Evolutionary conservation across 2,113 vertebrate species (phyloP), one percentile per base, ranked within the genome.

Genomic region (Argyrosomus japonicus): DNA sequence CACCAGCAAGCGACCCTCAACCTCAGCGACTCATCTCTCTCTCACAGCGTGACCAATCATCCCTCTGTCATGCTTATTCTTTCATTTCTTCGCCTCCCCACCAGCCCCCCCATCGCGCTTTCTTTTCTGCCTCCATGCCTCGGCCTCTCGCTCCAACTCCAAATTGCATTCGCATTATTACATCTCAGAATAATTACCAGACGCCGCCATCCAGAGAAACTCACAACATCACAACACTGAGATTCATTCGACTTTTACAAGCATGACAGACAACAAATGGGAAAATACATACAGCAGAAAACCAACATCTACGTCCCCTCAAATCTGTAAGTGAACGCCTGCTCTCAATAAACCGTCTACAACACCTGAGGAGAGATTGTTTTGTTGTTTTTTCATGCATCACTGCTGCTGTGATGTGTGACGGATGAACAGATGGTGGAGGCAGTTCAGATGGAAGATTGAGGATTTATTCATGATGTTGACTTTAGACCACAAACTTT

Each of bases 121-220:
- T 64, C 40, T 32, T 4, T 19, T 40, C 60, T 32, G 12, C 43
- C 64, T 19, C 14, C 45, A 1, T 5, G 45, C 13, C 45, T 47
- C 45, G 13, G 11, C 45, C 27, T 11, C 57, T 36, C 58, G 15
- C 51, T 58, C 64, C 4, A 21, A 56, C 23, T 65, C 65, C 65
- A 70, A 78, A 82, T 45, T 79, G 75, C 79, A 62, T 76, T 68
- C 54, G 0, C 40, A 80, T 80, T 80, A 80, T 83, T 83, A 58
- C 85, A 72, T 77, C 50, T 72, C 29, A n/a, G 54, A 60, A 76
- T 73, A 77, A 83, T 72, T 50, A 75, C 60, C 74, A 40, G 65
- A 27, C n/a, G 58, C 75, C 29, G 64, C 69, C 80, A 48, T 71
- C 60, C 69, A 78, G 23, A 79, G 79, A 79, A 79, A 78, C 56